These are phyloP conservation scores for Hyperoplus lanceolatus DNA, from an alignment of 2,797 vertebrate species.

Conservation along the genomic window DNA sequence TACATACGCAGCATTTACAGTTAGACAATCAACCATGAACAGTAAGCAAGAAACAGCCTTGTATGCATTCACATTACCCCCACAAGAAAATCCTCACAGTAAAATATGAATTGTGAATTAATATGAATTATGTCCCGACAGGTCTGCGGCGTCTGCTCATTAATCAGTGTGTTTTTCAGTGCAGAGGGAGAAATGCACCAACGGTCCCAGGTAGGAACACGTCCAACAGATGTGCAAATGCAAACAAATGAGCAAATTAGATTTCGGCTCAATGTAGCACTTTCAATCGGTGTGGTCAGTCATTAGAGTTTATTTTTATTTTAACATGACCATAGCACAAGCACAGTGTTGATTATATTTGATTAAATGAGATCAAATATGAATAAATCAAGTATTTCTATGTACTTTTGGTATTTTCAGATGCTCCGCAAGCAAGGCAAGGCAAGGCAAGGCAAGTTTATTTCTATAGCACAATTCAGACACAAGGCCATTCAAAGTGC, in stretches of 20 bases:
- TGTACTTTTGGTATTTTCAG: background rate
- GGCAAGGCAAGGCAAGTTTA: too few relatives aligned
- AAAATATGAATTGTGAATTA: constrained; percentile 78
- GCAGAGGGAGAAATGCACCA: constrained; percentile 39
- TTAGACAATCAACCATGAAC: constrained; percentile 52
- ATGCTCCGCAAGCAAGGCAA: too few relatives aligned
- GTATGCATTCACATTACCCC: constrained; percentile 66
- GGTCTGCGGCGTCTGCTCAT: constrained; percentile 62
- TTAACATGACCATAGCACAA: background rate
- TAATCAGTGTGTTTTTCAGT: constrained; percentile 69
- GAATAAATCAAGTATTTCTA: constrained; percentile 6
- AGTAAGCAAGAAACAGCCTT: constrained; percentile 50
- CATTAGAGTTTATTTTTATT: background rate
- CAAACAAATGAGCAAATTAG: constrained; percentile 40
- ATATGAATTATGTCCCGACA: constrained; percentile 74
- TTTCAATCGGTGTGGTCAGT: constrained; percentile 12
- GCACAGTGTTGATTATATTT: background rate
- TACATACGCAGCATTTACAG: constrained; percentile 27
- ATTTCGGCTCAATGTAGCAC: constrained; percentile 19
- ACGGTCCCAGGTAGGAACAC: constrained; percentile 35
- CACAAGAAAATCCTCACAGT: constrained; percentile 55
- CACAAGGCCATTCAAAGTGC: too few relatives aligned
- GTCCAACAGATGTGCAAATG: constrained; percentile 31
- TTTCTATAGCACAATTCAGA: too few relatives aligned
- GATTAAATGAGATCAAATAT: background rate